Evolutionary conservation across 2,888 invertebrate genomes (phyloP).

Genomic region (Cataglyphis albicans): DNA sequence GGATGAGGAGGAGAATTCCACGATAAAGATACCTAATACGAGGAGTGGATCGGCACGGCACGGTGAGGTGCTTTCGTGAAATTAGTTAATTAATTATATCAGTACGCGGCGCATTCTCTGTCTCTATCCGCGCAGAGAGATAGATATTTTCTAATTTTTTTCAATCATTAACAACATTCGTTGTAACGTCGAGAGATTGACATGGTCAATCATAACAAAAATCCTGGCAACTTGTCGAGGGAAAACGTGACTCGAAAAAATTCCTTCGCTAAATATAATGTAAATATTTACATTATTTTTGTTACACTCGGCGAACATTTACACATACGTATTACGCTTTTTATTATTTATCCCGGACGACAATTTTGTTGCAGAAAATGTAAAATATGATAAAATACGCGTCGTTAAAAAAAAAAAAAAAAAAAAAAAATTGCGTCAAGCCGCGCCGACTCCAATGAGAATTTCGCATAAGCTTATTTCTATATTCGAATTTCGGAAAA

Average conservation of each 20-base stretch:
- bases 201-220: background rate
- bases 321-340: background rate
- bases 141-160: slow-evolving; percentile 28
- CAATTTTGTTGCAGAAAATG: background rate
- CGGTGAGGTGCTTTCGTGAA: slow-evolving; percentile 59
- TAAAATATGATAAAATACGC: slow-evolving; percentile 21
- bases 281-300: slow-evolving; percentile 1
- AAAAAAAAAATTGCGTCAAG: slow-evolving; percentile 7
- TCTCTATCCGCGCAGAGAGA: background rate
- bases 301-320: background rate
- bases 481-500: slow-evolving; percentile 16
- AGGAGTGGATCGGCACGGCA: slow-evolving; percentile 73
- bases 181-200: background rate
- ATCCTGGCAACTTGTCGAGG: background rate
- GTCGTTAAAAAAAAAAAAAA: slow-evolving; percentile 10
- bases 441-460: background rate
- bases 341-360: slow-evolving; percentile 12
- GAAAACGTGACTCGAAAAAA: background rate
- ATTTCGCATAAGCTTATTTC: slow-evolving; percentile 11
- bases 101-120: background rate
- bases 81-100: slow-evolving; percentile 52
- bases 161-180: background rate
- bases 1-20: slow-evolving; percentile 89
- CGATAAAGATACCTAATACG: slow-evolving; percentile 84
- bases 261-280: background rate